Base-by-base conservation (phyloP, 2,888 invertebrate genomes). In the Eledona agricola region DNA sequence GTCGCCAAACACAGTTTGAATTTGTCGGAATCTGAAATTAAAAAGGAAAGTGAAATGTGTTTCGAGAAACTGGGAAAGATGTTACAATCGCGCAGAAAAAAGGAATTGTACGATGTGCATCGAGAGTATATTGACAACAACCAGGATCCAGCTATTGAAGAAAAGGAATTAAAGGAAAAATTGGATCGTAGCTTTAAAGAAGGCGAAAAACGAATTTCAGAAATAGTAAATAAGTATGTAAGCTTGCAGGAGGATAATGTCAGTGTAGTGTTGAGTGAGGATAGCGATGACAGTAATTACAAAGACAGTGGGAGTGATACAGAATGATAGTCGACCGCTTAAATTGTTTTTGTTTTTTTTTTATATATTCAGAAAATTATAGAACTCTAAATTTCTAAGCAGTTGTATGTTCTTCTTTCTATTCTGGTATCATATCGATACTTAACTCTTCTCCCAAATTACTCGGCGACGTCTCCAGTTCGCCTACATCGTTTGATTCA, bases 391-490 rank as follows among this genome's bases (percentile, higher is more conserved):
- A 17, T 17, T 35, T 17, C 11, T 28, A 2, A 28, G 11, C 28
- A 28, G 19, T 19, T 19, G 19, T 19, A 19, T 19, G 4, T 19
- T 4, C 5, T 7, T 17, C n/a, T n/a, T n/a, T 20, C 5, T 43
- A 81, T 72, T 81, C 81, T 17, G 77, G 77, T 70, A 82, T 81
- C 78, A 84, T 84, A 64, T 85, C 85, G 63, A 84, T 82, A 62
- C 83, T 84, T 60, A 90, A 82, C 80, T 92, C 91, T 74, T 92
- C 92, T 6, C 85, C 86, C 56, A 87, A 80, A 70, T 91, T 90
- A 70, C 88, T 89, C 0, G 90, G 90, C 0, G 91, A 90, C 53
- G 90, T 90, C 73, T 92, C 91, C 72, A 91, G 77, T 61, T 83
- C 83, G 2, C 80, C 81, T 54, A 90, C 82, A 72, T 92, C 92